A percentile compares a stretch with the other conserved stretches of the same genome.
Evolutionary conservation across 2,797 vertebrate genomes (phyloP).

Genomic region (Heliangelus exortis): DNA sequence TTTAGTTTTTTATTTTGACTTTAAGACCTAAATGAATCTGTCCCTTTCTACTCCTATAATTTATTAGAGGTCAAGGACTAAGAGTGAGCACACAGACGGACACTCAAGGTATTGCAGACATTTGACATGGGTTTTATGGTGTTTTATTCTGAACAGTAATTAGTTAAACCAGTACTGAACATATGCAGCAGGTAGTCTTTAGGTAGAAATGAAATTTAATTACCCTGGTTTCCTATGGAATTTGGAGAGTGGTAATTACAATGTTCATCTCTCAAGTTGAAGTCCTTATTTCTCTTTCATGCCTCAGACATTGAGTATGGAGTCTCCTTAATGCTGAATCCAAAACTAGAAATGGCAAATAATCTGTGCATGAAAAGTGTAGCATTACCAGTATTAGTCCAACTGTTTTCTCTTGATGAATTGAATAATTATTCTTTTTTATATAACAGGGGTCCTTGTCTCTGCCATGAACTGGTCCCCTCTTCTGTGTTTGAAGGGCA

Average conservation of each 20-base stretch:
- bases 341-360: neutral
- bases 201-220: conserved; percentile 46
- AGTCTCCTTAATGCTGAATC: conserved; percentile 15
- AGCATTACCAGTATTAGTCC: neutral
- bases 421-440: neutral
- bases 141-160: conserved; percentile 73
- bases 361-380: neutral
- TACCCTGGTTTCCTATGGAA: conserved; percentile 7
- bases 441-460: neutral
- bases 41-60: neutral
- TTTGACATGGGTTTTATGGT: conserved; percentile 19
- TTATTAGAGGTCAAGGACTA: neutral
- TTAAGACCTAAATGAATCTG: neutral
- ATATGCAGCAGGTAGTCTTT: conserved; percentile 51
- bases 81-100: neutral
- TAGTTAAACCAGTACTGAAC: conserved; percentile 58
- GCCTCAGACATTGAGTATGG: neutral
- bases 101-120: neutral
- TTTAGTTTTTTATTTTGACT: neutral
- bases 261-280: neutral
- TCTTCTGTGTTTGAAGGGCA: neutral
- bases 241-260: conserved; percentile 27
- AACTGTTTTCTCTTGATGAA: neutral
- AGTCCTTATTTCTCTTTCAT: conserved; percentile 10
- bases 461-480: neutral